Percentiles rank a stretch among this genome's conserved stretches.
These are phyloP conservation scores for Pogona vitticeps DNA, from an alignment of 2,113 vertebrate genomes.

Conservation along the genomic window DNA sequence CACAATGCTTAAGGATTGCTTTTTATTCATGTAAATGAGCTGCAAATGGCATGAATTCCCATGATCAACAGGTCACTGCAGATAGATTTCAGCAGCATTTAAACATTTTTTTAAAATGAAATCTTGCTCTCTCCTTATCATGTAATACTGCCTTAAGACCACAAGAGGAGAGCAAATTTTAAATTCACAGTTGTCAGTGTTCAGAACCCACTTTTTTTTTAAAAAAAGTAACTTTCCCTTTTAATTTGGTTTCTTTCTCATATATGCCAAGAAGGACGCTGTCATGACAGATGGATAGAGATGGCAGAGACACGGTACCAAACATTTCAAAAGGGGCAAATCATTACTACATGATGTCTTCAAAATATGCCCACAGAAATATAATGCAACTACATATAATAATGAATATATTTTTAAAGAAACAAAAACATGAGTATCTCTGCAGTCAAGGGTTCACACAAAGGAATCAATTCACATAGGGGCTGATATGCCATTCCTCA, in stretches of 20 bases:
- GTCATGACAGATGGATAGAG: constrained; percentile 69
- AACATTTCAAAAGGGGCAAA: constrained; percentile 67
- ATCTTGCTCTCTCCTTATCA: not conserved
- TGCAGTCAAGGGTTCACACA: not conserved
- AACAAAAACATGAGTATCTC: too few species aligned
- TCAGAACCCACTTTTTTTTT: constrained; percentile 65
- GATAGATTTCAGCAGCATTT: constrained; percentile 66
- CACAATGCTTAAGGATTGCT: constrained; percentile 63
- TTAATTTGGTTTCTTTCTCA: constrained; percentile 69
- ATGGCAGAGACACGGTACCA: constrained; percentile 57
- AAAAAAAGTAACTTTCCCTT: constrained; percentile 60
- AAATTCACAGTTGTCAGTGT: constrained; percentile 62
- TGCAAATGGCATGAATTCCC: constrained; percentile 66
- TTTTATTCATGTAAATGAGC: constrained; percentile 72
- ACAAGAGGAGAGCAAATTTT: constrained; percentile 65
- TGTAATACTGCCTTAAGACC: constrained; percentile 50
- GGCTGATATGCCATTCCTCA: too few species aligned
- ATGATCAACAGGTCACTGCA: constrained; percentile 66
- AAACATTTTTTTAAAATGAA: constrained; percentile 51
- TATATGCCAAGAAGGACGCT: constrained; percentile 70
- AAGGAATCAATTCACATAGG: not conserved
- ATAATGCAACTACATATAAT: constrained; percentile 34
- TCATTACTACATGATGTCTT: constrained; percentile 63
- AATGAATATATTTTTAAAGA: constrained; percentile 16
- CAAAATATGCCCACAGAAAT: constrained; percentile 63